Percentiles rank a stretch among this genome's conserved stretches.
These are phyloP conservation scores for Desmophyllum pertusum DNA, from an alignment of 92 coral and sea anemone genomes.

Conservation along the genomic window DNA sequence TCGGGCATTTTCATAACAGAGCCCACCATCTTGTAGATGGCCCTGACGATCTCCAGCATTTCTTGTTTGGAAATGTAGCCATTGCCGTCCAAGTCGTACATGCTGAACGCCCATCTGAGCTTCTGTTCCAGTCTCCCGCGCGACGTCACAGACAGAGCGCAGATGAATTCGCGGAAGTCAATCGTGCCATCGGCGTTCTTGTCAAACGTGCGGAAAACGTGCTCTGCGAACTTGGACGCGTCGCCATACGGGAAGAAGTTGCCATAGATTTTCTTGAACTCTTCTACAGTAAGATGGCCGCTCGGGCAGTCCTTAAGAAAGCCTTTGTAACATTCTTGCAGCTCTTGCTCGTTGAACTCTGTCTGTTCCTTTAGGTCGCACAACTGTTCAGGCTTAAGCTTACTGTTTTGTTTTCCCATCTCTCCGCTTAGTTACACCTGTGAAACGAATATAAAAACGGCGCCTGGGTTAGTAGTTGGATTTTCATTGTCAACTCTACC, in stretches of 20 bases:
- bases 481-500: not conserved
- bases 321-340: conserved; percentile 97
- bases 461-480: not conserved
- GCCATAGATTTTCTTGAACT: conserved; percentile 95
- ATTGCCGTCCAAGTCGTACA: conserved; percentile 95
- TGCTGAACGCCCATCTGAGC: conserved; percentile 97
- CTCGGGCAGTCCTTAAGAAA: conserved; percentile 95
- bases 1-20: conserved; percentile 98
- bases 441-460: not conserved
- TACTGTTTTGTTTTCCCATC: conserved; percentile 99
- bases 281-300: conserved; percentile 89
- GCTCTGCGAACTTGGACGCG: conserved; percentile 98
- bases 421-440: conserved; percentile 23
- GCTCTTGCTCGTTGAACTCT: conserved; percentile 88
- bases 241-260: conserved; percentile 98
- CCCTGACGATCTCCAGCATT: conserved; percentile 94
- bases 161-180: conserved; percentile 98
- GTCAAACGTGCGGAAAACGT: conserved; percentile 97
- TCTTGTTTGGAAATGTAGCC: conserved; percentile 87
- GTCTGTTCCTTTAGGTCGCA: conserved; percentile 85
- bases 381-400: conserved; percentile 90
- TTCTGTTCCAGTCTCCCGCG: conserved; percentile 96
- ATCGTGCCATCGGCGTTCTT: conserved; percentile 84
- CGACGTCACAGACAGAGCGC: conserved; percentile 98
- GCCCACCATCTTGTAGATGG: conserved; percentile 99